These are phyloP conservation scores for Peromyscus leucopus DNA, from an alignment of 2,113 vertebrate genomes.

Conservation along the genomic window DNA sequence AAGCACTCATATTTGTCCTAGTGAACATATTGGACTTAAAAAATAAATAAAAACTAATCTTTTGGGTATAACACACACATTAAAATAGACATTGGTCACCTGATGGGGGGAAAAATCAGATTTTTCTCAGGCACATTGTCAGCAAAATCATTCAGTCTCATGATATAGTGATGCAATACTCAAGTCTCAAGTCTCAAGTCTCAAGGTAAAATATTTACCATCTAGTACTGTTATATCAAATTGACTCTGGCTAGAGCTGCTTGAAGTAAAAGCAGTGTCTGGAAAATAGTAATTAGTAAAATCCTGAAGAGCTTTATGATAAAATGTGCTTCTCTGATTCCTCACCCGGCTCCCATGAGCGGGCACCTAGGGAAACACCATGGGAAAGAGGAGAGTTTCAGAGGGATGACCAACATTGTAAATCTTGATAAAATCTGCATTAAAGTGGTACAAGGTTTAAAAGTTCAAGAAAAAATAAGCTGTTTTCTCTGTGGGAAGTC, in stretches of 20 bases:
- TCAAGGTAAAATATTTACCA: neutral
- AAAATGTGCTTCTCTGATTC: neutral
- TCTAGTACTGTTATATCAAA: neutral
- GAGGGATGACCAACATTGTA: neutral
- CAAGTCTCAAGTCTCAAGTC: neutral
- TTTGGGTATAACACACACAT: neutral
- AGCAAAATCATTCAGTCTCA: neutral
- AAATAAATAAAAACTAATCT: neutral
- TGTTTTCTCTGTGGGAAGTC: neutral
- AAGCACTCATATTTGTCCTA: neutral
- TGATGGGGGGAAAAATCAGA: neutral
- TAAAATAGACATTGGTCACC: neutral
- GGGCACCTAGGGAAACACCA: neutral
- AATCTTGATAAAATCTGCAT: neutral
- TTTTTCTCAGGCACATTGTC: neutral
- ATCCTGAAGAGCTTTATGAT: neutral
- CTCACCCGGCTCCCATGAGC: neutral
- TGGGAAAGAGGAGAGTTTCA: neutral
- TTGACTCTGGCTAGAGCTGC: neutral
- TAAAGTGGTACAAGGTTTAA: neutral
- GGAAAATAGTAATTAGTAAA: neutral
- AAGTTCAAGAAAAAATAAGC: constrained; percentile 21
- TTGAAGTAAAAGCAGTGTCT: neutral
- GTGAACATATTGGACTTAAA: constrained; percentile 1
- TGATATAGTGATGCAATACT: neutral